These are phyloP conservation scores for Cynaeus angustus DNA, from an alignment of 2,888 invertebrate species.

Conservation along the genomic window DNA sequence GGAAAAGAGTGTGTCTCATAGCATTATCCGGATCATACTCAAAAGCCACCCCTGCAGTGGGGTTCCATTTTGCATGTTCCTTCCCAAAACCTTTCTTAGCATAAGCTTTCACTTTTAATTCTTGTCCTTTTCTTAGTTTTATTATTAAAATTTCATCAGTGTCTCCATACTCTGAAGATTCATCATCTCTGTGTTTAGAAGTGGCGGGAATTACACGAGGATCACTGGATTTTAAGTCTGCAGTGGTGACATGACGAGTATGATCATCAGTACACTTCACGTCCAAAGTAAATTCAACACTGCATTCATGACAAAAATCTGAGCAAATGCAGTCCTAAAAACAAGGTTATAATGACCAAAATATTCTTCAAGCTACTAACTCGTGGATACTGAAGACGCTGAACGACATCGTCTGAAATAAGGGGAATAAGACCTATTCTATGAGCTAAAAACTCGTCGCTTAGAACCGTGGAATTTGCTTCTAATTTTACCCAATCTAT, in stretches of 20 bases:
- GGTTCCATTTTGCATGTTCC: constrained; percentile 99
- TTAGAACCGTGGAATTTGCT: constrained; percentile 97
- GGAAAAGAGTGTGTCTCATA: constrained; percentile 95
- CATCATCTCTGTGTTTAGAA: constrained; percentile 92
- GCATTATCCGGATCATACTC: constrained; percentile 99
- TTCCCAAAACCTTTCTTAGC: constrained; percentile 97
- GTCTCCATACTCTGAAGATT: constrained; percentile 94
- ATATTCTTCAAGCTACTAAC: constrained; percentile 72
- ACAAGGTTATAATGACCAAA: constrained; percentile 16
- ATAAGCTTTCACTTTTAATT: constrained; percentile 92
- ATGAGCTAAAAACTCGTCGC: constrained; percentile 99
- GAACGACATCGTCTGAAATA: constrained; percentile 97
- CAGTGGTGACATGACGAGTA: constrained; percentile 96
- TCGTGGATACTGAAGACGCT: constrained; percentile 93
- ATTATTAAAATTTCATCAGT: constrained; percentile 89
- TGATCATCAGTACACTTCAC: constrained; percentile 96
- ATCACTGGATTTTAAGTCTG: constrained; percentile 94
- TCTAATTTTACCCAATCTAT: constrained; percentile 99
- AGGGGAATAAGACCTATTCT: constrained; percentile 96
- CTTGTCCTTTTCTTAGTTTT: constrained; percentile 88
- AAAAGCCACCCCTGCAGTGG: constrained; percentile 97
- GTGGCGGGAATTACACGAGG: constrained; percentile 94
- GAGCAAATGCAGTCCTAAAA: constrained; percentile 94
- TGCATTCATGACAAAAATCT: constrained; percentile 98
- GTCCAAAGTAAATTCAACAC: constrained; percentile 97